phyloP scores from a whole-genome alignment of 2,888 invertebrate genomes.

The Lepidocyrtoides sp. region DNA sequence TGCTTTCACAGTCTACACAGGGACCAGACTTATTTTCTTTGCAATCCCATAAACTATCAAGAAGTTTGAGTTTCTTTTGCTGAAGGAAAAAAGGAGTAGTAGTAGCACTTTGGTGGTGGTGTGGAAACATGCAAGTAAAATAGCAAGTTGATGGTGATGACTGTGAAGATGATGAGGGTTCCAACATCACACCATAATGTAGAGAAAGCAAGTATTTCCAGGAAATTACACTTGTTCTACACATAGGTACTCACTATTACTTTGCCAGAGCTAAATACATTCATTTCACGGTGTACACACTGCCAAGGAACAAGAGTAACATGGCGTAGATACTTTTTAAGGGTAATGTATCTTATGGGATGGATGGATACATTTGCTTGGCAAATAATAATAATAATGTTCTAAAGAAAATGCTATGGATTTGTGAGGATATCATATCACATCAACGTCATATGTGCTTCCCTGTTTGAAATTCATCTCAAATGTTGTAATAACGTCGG shows the following conservation, averaged over 20 bases:
- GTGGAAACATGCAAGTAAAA: conserved; percentile 19
- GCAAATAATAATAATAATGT: neutral
- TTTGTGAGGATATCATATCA: conserved; percentile 23
- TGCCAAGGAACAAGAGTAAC: too few species aligned
- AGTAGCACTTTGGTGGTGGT: conserved; percentile 23
- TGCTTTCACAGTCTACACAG: neutral
- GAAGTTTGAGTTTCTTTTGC: conserved; percentile 39
- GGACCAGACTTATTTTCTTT: conserved; percentile 58
- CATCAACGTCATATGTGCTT: conserved; percentile 33
- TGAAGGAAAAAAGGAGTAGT: neutral
- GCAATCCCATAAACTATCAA: conserved; percentile 52
- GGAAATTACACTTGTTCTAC: conserved; percentile 73
- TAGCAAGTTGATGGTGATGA: conserved; percentile 57
- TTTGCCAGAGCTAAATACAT: conserved; percentile 24
- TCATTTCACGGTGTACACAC: neutral
- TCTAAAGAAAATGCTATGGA: neutral
- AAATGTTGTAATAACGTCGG: conserved; percentile 46
- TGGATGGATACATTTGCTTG: neutral
- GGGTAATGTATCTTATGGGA: neutral
- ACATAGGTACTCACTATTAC: conserved; percentile 22
- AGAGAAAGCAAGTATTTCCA: conserved; percentile 56
- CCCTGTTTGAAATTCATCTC: conserved; percentile 71
- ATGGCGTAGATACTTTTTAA: neutral
- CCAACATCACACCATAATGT: conserved; percentile 57
- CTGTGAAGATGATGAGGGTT: conserved; percentile 64